A percentile compares a stretch with the other conserved stretches of the same genome.
Conservation (phyloP, 2,113 vertebrate genomes). For the Fulmarus glacialis region DNA sequence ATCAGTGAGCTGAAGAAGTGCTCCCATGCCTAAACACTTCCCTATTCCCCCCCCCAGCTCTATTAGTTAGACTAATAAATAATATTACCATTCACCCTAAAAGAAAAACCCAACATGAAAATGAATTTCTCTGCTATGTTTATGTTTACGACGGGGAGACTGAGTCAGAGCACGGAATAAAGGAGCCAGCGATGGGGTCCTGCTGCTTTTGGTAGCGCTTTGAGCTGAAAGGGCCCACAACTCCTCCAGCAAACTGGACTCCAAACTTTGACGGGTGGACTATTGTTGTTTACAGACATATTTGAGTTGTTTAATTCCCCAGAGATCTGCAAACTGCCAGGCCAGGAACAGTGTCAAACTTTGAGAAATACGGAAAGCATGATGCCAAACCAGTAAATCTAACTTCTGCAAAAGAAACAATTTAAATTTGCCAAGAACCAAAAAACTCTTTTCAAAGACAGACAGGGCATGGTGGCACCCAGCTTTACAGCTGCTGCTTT, state of each 20-base stretch:
- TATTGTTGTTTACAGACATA: slow-evolving; percentile 37
- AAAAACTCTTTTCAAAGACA: neutral
- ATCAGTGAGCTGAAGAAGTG: neutral
- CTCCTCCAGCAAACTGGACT: neutral
- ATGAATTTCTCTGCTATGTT: neutral
- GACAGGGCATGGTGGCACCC: neutral
- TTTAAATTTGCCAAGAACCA: neutral
- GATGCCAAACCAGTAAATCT: neutral
- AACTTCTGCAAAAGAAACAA: neutral
- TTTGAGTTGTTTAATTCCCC: neutral
- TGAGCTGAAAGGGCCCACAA: neutral
- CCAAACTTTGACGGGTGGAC: neutral
- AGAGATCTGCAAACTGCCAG: neutral
- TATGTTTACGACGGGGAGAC: neutral
- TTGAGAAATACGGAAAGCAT: neutral
- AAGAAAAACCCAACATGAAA: neutral
- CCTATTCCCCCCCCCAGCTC: neutral
- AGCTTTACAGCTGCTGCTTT: neutral
- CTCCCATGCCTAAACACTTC: neutral
- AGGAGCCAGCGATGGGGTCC: neutral
- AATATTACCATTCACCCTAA: neutral
- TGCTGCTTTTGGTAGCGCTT: neutral
- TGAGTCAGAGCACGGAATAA: neutral
- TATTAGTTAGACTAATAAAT: neutral
- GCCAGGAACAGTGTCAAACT: slow-evolving; percentile 22